A percentile compares a stretch with the other conserved stretches of the same genome.
Conservation (phyloP, 1,140 invertebrate genomes). For the Glossosoma conforme region DNA sequence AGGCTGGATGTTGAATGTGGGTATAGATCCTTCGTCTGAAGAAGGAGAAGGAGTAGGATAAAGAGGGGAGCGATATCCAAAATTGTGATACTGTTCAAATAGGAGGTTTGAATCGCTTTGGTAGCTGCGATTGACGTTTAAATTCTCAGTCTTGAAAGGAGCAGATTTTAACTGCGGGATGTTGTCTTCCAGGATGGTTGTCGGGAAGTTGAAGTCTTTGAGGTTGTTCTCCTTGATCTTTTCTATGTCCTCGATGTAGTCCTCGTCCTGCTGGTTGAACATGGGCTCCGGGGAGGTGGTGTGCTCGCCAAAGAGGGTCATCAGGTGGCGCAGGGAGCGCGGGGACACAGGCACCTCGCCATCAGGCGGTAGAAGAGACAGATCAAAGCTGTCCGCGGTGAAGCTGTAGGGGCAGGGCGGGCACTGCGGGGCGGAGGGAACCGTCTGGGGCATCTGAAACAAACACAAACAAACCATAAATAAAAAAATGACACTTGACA, state of each 20-base stretch:
- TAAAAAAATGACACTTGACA: not conserved
- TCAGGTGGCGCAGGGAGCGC: constrained; percentile 52
- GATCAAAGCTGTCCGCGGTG: constrained; percentile 64
- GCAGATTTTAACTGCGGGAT: constrained; percentile 40
- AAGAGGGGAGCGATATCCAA: constrained; percentile 28
- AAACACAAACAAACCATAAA: not conserved
- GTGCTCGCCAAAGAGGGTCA: constrained; percentile 47
- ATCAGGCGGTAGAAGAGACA: constrained; percentile 66
- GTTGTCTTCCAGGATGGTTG: constrained; percentile 34
- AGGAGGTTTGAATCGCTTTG: constrained; percentile 40
- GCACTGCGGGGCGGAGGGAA: constrained; percentile 67
- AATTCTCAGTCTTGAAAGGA: constrained; percentile 39
- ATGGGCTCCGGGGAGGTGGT: constrained; percentile 51
- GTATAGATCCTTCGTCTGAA: constrained; percentile 49
- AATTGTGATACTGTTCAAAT: constrained; percentile 37
- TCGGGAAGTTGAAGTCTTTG: constrained; percentile 38
- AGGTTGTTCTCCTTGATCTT: constrained; percentile 18
- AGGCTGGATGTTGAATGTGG: constrained; percentile 46
- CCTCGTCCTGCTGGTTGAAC: constrained; percentile 33
- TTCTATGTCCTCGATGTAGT: constrained; percentile 13
- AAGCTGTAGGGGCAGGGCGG: constrained; percentile 62
- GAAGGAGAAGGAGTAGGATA: constrained; percentile 48
- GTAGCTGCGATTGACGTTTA: constrained; percentile 34
- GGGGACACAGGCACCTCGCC: constrained; percentile 54
- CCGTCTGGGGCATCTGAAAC: constrained; percentile 77